Evolutionary conservation across 2,888 invertebrate genomes (phyloP).

Genomic region (Cheilosia impressa): DNA sequence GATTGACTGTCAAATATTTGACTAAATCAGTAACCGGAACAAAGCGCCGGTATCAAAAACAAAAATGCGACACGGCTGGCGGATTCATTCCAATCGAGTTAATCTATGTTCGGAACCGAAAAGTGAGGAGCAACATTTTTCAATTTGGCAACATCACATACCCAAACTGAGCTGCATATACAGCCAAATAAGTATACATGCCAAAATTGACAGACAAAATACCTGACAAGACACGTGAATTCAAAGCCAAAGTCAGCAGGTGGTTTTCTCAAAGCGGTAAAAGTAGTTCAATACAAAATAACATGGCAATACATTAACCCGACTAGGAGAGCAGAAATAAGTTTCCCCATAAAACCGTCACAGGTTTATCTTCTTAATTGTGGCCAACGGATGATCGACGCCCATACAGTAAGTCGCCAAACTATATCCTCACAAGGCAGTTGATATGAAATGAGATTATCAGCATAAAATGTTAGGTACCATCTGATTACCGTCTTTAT

Average conservation of each 20-base stretch:
- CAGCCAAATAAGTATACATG: too few species aligned
- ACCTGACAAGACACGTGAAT: too few species aligned
- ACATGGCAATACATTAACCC: not conserved
- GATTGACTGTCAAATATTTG: too few species aligned
- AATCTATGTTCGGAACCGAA: too few species aligned
- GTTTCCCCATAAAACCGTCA: constrained; percentile 7
- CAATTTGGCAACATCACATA: too few species aligned
- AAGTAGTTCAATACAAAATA: not conserved
- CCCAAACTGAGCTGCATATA: too few species aligned
- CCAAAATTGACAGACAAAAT: too few species aligned
- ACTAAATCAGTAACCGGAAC: too few species aligned
- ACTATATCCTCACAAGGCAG: not conserved
- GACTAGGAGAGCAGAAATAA: constrained; percentile 6
- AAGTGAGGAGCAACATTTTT: too few species aligned
- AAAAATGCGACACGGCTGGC: too few species aligned
- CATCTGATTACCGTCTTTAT: constrained; percentile 39
- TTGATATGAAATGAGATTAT: constrained; percentile 40
- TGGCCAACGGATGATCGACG: constrained; percentile 12
- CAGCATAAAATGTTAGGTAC: constrained; percentile 44
- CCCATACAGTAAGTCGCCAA: constrained; percentile 1
- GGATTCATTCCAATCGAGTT: too few species aligned
- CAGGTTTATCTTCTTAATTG: constrained; percentile 23
- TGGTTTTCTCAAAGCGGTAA: not conserved
- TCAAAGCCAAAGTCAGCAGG: not conserved
- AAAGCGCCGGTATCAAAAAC: too few species aligned